These are phyloP conservation scores for Cyphomyrus plagiostoma DNA, from an alignment of 2,113 vertebrate genomes.

Conservation along the genomic window DNA sequence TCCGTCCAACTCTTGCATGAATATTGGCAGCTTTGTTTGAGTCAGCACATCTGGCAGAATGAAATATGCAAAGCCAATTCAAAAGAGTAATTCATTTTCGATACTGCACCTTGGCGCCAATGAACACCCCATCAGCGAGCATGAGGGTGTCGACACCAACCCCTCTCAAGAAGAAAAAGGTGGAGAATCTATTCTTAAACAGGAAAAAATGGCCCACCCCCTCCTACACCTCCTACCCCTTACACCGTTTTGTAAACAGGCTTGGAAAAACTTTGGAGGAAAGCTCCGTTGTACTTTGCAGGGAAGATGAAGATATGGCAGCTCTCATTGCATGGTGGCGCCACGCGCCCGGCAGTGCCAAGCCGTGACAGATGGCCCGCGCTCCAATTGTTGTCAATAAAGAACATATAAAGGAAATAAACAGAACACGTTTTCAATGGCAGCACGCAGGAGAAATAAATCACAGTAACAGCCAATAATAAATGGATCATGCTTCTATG, in stretches of 20 bases:
- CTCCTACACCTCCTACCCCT: neutral
- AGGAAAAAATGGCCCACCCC: neutral
- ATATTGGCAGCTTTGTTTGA: constrained; percentile 32
- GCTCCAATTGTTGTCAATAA: constrained; percentile 59
- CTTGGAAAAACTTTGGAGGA: neutral
- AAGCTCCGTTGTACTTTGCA: neutral
- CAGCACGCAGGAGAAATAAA: constrained; percentile 50
- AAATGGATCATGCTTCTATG: constrained; percentile 59
- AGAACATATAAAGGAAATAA: constrained; percentile 56
- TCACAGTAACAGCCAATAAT: constrained; percentile 74
- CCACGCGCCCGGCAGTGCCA: constrained; percentile 14
- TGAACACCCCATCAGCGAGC: neutral
- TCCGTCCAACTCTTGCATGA: constrained; percentile 26
- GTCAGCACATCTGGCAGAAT: constrained; percentile 39
- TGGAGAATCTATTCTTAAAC: neutral
- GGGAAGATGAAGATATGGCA: constrained; percentile 15
- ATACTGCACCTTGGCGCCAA: neutral
- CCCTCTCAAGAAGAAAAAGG: neutral
- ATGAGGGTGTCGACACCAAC: neutral
- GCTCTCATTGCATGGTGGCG: constrained; percentile 6
- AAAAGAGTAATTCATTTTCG: constrained; percentile 2
- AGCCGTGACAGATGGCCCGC: constrained; percentile 44
- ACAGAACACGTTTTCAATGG: constrained; percentile 51
- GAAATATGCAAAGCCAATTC: constrained; percentile 35
- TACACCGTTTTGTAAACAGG: neutral